These are phyloP conservation scores for Montifringilla adamsi DNA, from an alignment of 2,113 vertebrate genomes.

Conservation along the genomic window DNA sequence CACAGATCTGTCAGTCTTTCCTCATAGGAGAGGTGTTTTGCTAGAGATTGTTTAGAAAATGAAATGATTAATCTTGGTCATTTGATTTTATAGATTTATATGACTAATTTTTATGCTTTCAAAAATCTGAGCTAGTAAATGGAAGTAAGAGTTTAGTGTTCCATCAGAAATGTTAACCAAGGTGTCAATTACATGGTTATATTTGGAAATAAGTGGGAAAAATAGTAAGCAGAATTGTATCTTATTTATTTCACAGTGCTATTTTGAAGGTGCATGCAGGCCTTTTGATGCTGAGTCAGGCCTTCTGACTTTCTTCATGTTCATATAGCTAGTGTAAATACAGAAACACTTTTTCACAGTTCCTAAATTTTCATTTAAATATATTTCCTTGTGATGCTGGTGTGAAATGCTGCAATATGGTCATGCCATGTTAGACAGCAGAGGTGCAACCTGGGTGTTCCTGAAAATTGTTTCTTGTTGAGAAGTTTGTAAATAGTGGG, in stretches of 20 bases:
- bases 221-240: neutral
- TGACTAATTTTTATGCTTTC: neutral
- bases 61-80: neutral
- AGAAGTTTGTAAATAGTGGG: neutral
- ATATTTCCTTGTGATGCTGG: neutral
- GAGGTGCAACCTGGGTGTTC: neutral
- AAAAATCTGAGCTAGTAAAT: neutral
- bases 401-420: neutral
- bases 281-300: neutral
- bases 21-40: neutral
- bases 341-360: neutral
- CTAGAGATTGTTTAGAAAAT: neutral
- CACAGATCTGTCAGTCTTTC: neutral
- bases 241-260: neutral
- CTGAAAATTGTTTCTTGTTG: neutral
- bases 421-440: neutral
- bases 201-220: neutral
- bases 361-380: neutral
- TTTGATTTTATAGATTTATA: neutral
- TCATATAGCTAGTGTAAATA: neutral
- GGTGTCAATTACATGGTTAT: neutral
- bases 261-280: neutral
- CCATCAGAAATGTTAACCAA: neutral
- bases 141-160: neutral
- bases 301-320: neutral